Base-by-base conservation (phyloP, 1,140 invertebrate species). In the Drosophila sucinea region DNA sequence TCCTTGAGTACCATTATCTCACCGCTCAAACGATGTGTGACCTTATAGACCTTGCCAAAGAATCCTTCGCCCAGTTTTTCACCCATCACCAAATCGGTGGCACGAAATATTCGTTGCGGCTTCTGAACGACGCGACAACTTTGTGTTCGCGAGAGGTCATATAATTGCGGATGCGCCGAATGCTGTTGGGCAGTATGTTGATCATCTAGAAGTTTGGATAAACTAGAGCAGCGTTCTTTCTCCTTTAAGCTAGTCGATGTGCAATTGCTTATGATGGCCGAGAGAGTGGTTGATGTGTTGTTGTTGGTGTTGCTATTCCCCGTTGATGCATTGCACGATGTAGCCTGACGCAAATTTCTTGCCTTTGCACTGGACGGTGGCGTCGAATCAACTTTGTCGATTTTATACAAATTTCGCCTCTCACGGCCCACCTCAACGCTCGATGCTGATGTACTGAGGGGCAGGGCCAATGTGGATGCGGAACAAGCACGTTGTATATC, bases 1-100 rank as follows among this genome's bases (percentile, higher is more conserved):
- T 98, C 97, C 91, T 99, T 99, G 11, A 99, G 94, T 57, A 99
- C 98, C 97, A 98, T 98, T 11, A 98, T 95, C 93, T 99, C 97
- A 63, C 95, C 95, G 0, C 97, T 98, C 70, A 97, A 95, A 63
- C 95, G 94, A 91, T 98, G 97, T 2, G 97, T 98, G 25, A 98
- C 97, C 93, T 97, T 96, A 90, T 95, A 97, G 11, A 97, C 96
- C 92, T 98, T 96, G 1, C 98, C 98, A 92, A 98, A 99, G 93
- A 98, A 98, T 25, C 98, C 98, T 91, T 97, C 96, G 6, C 98
- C 98, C 4, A 99, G 92, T 1, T 98, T 93, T 91, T 98, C 97
- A 33, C 97, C 97, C 93, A 94, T 91, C 0, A 98, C 95, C 41
- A 98, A 92, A 93, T 99, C 98, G 60, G 96, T 96, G 33, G 97